Conservation (phyloP, 1,140 invertebrate species). For the Batillaria attramentaria region DNA sequence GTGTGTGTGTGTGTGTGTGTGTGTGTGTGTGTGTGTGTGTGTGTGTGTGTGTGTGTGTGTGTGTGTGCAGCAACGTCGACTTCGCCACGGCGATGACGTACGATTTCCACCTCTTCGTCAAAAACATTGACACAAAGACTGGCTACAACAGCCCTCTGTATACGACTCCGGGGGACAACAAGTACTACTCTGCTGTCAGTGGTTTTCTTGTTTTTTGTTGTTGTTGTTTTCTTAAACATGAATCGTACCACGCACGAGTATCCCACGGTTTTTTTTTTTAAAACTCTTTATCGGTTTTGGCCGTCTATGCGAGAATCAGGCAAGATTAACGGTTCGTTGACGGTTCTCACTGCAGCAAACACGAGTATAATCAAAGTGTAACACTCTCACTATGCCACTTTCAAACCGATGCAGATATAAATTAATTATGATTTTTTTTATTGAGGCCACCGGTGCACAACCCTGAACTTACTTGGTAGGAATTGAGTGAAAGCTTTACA, state of each 20-base stretch:
- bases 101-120: conserved; percentile 48
- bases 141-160: conserved; percentile 52
- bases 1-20: background rate
- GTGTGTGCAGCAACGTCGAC: conserved; percentile 43
- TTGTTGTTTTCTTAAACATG: too few species aligned
- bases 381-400: too few species aligned
- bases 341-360: too few species aligned
- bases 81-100: conserved; percentile 53
- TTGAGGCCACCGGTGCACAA: too few species aligned
- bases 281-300: background rate
- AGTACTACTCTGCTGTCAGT: conserved; percentile 43
- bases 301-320: background rate
- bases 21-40: background rate
- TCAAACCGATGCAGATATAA: too few species aligned
- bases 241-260: background rate
- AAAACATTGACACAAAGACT: conserved; percentile 34
- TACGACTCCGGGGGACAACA: conserved; percentile 37
- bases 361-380: too few species aligned
- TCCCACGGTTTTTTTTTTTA: background rate
- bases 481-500: too few species aligned
- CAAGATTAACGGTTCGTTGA: too few species aligned
- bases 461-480: too few species aligned
- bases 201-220: too few species aligned
- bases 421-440: too few species aligned
- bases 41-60: background rate